phyloP scores from a whole-genome alignment of 2,797 vertebrate species.

The Microhierax caerulescens region DNA sequence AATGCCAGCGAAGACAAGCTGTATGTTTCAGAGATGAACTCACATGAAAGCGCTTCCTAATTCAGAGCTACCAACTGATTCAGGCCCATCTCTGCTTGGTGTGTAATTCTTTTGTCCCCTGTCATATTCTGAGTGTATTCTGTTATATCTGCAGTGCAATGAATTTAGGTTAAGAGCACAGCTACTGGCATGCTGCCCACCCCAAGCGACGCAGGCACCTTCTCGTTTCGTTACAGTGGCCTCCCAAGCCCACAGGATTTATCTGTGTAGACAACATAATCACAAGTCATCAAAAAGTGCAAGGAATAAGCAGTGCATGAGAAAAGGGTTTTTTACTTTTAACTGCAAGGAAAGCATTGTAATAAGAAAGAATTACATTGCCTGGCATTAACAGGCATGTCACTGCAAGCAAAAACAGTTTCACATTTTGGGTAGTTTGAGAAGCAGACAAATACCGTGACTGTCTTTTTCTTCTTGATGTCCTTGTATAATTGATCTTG shows the following conservation, averaged over 20 bases:
- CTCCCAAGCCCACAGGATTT: neutral
- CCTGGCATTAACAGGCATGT: neutral
- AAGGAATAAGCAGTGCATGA: neutral
- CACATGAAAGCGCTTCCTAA: neutral
- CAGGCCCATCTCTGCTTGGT: neutral
- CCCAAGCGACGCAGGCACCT: neutral
- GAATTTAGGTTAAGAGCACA: neutral
- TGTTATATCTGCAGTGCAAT: neutral
- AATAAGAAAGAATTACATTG: neutral
- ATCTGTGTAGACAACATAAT: neutral
- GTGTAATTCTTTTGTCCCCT: neutral
- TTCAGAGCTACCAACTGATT: neutral
- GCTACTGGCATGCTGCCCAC: neutral
- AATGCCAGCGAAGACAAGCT: neutral
- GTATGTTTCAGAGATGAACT: neutral
- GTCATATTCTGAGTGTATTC: neutral
- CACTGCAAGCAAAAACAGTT: neutral
- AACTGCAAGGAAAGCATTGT: neutral
- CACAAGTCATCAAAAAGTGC: neutral
- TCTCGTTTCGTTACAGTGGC: neutral
- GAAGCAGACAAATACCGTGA: conserved; percentile 17
- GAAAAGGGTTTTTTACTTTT: neutral
- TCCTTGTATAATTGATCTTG: conserved; percentile 12
- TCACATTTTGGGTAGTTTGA: neutral
- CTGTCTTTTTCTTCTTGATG: conserved; percentile 17